phyloP scores from a whole-genome alignment of 2,888 invertebrate species.

The Scelioninae gen. 2 region DNA sequence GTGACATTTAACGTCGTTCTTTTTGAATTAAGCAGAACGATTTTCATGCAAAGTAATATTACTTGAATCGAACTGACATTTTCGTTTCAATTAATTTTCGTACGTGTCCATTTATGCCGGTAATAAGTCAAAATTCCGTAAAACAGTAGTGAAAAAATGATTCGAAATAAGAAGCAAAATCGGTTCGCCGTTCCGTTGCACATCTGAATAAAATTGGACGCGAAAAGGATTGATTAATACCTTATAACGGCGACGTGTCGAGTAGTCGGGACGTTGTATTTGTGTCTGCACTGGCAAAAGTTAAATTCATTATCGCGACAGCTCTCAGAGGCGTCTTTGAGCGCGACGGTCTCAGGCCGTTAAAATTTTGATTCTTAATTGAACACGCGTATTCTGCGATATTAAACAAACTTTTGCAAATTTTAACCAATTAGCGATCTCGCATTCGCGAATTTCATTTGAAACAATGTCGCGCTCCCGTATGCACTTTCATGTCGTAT shows the following conservation, averaged over 20 bases:
- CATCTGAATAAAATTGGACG: too few species aligned
- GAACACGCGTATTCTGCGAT: conserved; percentile 41
- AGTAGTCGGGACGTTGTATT: not conserved
- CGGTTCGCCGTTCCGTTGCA: too few species aligned
- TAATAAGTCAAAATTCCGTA: too few species aligned
- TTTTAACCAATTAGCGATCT: conserved; percentile 44
- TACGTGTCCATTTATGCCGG: too few species aligned
- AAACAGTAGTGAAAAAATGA: not conserved
- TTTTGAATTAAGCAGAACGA: too few species aligned
- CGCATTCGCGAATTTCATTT: conserved; percentile 50
- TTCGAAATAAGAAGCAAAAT: too few species aligned
- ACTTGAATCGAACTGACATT: too few species aligned
- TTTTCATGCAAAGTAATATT: too few species aligned
- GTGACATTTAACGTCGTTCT: too few species aligned
- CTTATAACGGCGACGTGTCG: conserved; percentile 3
- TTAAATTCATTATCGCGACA: conserved; percentile 25
- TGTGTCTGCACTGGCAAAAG: conserved; percentile 5
- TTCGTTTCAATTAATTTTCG: too few species aligned
- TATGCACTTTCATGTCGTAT: conserved; percentile 52
- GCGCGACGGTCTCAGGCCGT: conserved; percentile 19
- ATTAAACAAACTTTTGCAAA: conserved; percentile 49
- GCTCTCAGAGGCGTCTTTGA: conserved; percentile 18
- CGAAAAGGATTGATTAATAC: conserved; percentile 7
- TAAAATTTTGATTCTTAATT: conserved; percentile 42
- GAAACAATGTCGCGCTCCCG: conserved; percentile 51